phyloP scores from a whole-genome alignment of 2,797 vertebrate genomes.

The Rhyacichthys aspro region DNA sequence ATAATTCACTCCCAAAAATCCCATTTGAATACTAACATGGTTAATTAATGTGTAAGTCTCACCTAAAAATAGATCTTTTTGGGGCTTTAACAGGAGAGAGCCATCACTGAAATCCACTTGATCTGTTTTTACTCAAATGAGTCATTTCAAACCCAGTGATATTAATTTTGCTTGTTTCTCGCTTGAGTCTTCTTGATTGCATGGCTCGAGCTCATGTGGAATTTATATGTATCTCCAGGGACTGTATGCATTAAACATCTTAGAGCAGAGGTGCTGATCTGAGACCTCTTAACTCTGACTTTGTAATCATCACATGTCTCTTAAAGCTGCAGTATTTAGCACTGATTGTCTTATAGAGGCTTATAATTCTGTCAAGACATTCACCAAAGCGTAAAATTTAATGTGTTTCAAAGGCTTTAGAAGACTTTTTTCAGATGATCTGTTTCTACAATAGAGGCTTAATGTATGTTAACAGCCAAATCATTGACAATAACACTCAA shows the following conservation, averaged over 20 bases:
- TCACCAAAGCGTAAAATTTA: constrained; percentile 5
- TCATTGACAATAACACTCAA: constrained; percentile 34
- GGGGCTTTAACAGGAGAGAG: no score
- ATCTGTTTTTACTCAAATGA: constrained; percentile 23
- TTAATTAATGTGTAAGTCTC: constrained; percentile 13
- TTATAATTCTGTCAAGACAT: neutral
- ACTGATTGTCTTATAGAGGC: no score
- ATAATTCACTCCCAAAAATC: constrained; percentile 47
- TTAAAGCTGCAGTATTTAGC: constrained; percentile 11
- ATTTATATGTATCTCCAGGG: constrained; percentile 52
- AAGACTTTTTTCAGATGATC: constrained; percentile 18
- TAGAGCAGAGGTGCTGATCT: constrained; percentile 45
- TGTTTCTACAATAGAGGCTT: constrained; percentile 20
- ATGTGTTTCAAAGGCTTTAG: neutral
- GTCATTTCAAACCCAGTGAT: constrained; percentile 40
- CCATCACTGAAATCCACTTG: constrained; percentile 13
- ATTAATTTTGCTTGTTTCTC: constrained; percentile 34
- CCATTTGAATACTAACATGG: constrained; percentile 27
- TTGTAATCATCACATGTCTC: constrained; percentile 11
- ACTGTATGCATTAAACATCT: constrained; percentile 56
- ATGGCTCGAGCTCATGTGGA: constrained; percentile 37
- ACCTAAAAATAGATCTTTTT: constrained; percentile 13
- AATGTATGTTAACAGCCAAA: constrained; percentile 26
- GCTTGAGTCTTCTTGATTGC: constrained; percentile 30
- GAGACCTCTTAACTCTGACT: constrained; percentile 33